Evolutionary conservation across 2,888 invertebrate genomes (phyloP), one percentile per base, ranked within the genome.

Genomic region (Zonitis immaculata): DNA sequence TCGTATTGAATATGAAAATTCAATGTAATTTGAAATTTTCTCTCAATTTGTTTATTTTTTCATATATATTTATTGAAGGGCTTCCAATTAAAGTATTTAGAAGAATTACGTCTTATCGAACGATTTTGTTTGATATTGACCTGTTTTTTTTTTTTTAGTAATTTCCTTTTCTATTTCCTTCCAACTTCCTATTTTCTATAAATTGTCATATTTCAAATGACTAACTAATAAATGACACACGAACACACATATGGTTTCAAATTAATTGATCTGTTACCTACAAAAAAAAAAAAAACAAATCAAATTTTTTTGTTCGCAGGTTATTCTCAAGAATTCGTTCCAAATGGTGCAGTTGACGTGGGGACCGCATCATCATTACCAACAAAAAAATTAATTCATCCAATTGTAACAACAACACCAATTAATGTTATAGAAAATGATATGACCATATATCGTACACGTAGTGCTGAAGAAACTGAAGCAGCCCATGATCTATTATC

Each of bases 401-500:
- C 49, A 14, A n/a, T n/a, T n/a, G 12, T 20, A 43, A 51, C 11
- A 14, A 42, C 25, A 20, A 26, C 50, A 14, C 48, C 51, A 59
- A 62, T 26, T 42, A 44, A 44, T 3, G 50, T 51, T 63, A n/a
- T n/a, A n/a, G 76, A 77, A 61, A 75, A 73, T 30, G 77, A 75
- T 30, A 74, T 76, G 49, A 73, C 76, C 20, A 73, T 76, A 54
- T 76, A 76, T 65, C 73, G 77, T 52, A 73, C 77, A 53, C 81
- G 85, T 48, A 85, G 86, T 63, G 84, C 88, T 22, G 92, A 90
- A 68, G 93, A 93, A 76, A 92, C 91, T 8, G 91, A 92, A 77
- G 92, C 91, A 27, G 93, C 93, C 1, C 91, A 91, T 73, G 92
- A 89, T 73, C 78, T 88, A 57, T 77, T 89, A 25, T 89, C 87